Evolutionary conservation across 2,888 invertebrate species (phyloP).

Genomic region (Cryptocheilus praepositus): DNA sequence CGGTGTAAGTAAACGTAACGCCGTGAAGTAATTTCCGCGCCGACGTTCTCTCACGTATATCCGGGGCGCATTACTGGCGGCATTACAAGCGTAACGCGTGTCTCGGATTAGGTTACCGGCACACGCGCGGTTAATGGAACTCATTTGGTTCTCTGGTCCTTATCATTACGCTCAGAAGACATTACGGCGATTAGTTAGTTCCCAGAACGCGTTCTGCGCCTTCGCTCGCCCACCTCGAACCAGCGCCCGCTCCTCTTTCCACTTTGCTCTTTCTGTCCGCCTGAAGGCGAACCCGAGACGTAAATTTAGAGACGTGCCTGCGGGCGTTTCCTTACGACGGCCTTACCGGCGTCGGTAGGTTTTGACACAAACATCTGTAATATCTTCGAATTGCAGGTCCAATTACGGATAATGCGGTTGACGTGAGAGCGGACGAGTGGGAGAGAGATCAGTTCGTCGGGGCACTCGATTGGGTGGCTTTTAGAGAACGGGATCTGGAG

Average conservation of each 20-base stretch:
- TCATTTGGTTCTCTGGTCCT: slow-evolving; percentile 33
- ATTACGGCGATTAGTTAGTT: slow-evolving; percentile 32
- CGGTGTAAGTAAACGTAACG: too few species aligned
- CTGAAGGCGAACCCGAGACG: too few species aligned
- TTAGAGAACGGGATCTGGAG: background rate
- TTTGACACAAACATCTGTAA: background rate
- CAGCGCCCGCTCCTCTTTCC: slow-evolving; percentile 5
- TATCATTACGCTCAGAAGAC: slow-evolving; percentile 29
- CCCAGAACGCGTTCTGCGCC: slow-evolving; percentile 11
- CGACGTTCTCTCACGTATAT: slow-evolving; percentile 15
- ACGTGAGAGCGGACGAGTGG: background rate
- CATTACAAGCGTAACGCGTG: slow-evolving; percentile 12
- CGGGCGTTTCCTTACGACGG: too few species aligned
- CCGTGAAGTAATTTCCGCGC: too few species aligned
- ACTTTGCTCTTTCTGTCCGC: too few species aligned
- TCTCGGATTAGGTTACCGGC: slow-evolving; percentile 34
- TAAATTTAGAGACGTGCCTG: too few species aligned
- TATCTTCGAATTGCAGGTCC: background rate
- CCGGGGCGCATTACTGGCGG: background rate
- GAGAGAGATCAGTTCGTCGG: slow-evolving; percentile 25
- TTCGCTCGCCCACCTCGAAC: background rate
- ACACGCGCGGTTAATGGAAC: slow-evolving; percentile 37
- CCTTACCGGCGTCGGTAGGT: background rate
- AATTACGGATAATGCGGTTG: background rate
- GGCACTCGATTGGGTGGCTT: background rate